These are phyloP conservation scores for Stenchaetothrips biformis DNA, from an alignment of 2,888 invertebrate species.

Conservation along the genomic window DNA sequence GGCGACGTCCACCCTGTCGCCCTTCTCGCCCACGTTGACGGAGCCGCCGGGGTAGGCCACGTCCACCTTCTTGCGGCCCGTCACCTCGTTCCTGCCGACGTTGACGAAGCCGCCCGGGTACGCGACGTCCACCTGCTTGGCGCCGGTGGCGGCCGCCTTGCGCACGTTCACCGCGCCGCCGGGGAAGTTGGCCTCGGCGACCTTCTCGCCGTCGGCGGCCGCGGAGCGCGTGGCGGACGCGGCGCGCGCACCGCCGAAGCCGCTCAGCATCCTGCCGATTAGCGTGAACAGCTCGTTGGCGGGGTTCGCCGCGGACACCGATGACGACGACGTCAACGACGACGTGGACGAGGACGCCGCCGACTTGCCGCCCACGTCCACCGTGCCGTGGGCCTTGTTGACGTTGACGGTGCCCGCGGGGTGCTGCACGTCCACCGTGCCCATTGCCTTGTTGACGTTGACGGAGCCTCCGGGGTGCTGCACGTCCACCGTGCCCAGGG, in stretches of 20 bases:
- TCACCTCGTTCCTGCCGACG: not conserved
- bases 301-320: too few relatives aligned
- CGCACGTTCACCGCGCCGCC: not conserved
- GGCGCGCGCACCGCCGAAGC: too few relatives aligned
- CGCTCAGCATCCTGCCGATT: too few relatives aligned
- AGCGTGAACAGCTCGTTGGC: too few relatives aligned
- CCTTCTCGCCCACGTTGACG: not conserved
- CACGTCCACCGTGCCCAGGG: not conserved
- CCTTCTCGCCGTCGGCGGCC: not conserved
- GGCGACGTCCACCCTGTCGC: constrained; percentile 6
- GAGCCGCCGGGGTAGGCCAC: not conserved
- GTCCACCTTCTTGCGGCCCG: constrained; percentile 2
- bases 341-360: too few relatives aligned
- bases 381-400: too few relatives aligned
- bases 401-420: constrained; percentile 8
- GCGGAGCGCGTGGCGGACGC: too few relatives aligned
- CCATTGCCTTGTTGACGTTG: not conserved
- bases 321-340: too few relatives aligned
- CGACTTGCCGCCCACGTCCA: too few relatives aligned
- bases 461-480: constrained; percentile 4
- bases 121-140: not conserved
- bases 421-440: not conserved
- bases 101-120: constrained; percentile 10
- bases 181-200: not conserved
- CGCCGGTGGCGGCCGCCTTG: not conserved